Conservation (phyloP, 2,888 invertebrate genomes). For the Drosophila paranaensis region DNA sequence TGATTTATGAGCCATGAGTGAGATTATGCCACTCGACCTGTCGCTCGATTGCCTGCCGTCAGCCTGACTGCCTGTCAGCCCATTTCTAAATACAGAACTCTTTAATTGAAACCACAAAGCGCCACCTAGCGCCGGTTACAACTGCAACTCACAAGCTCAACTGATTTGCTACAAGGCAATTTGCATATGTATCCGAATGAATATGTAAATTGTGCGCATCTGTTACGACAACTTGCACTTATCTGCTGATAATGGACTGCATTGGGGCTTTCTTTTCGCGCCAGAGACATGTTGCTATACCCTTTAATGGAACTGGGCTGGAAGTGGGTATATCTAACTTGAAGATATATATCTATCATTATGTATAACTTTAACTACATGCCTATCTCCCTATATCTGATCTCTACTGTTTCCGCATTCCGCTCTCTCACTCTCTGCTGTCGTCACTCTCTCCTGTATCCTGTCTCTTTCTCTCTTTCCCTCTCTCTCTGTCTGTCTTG, state of each 20-base stretch:
- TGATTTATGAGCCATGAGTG: conserved; percentile 29
- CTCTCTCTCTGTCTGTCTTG: no score
- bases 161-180: conserved; percentile 22
- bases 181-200: conserved; percentile 9
- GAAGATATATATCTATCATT: no score
- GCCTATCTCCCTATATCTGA: not conserved
- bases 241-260: conserved; percentile 1
- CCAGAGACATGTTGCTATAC: not conserved
- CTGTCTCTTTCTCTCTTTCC: no score
- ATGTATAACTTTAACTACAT: not conserved
- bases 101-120: conserved; percentile 58
- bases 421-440: no score
- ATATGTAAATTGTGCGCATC: conserved; percentile 7
- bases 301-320: not conserved
- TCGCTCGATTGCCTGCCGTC: not conserved
- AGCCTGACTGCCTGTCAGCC: not conserved
- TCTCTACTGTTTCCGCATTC: no score
- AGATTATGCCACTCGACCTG: conserved; percentile 1
- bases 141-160: conserved; percentile 26
- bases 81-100: conserved; percentile 7
- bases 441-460: no score
- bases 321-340: not conserved
- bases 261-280: not conserved
- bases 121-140: conserved; percentile 51
- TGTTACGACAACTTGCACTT: not conserved